These are phyloP conservation scores for Epistrophe eligans DNA, from an alignment of 2,888 invertebrate species.

Conservation along the genomic window DNA sequence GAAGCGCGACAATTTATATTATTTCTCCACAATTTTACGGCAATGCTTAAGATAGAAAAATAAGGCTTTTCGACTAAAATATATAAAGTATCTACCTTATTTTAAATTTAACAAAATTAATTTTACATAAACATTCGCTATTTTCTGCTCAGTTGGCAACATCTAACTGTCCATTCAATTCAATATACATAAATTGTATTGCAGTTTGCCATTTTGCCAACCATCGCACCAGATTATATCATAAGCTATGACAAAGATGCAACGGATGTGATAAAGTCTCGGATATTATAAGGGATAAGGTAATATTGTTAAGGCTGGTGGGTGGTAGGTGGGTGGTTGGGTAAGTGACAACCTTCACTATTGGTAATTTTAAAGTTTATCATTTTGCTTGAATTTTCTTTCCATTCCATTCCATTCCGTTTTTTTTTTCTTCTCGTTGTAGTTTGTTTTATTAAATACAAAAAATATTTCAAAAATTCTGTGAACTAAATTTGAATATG, in stretches of 20 bases:
- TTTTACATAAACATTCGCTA: background rate
- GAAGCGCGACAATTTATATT: no score
- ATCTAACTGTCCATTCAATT: conserved; percentile 32
- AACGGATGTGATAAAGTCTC: conserved; percentile 54
- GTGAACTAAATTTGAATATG: conserved; percentile 53
- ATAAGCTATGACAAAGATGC: conserved; percentile 67
- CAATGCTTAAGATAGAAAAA: no score
- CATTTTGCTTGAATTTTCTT: conserved; percentile 5
- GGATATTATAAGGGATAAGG: conserved; percentile 1
- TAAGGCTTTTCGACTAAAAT: no score
- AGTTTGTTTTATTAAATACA: conserved; percentile 6
- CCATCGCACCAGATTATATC: conserved; percentile 54
- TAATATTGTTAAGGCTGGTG: background rate
- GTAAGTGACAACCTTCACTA: conserved; percentile 2
- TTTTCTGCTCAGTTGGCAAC: conserved; percentile 4
- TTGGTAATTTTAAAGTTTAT: conserved; percentile 62
- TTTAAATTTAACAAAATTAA: no score
- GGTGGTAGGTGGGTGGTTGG: background rate
- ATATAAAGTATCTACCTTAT: no score
- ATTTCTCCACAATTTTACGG: no score
- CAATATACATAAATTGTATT: conserved; percentile 40
- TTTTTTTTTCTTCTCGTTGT: no score
- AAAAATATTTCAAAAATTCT: conserved; percentile 51
- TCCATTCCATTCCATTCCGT: background rate
- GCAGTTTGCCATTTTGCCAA: background rate